Evolutionary conservation across 2,888 invertebrate species (phyloP), one percentile per base, ranked within the genome.

Genomic region (Zeuzera pyrina): DNA sequence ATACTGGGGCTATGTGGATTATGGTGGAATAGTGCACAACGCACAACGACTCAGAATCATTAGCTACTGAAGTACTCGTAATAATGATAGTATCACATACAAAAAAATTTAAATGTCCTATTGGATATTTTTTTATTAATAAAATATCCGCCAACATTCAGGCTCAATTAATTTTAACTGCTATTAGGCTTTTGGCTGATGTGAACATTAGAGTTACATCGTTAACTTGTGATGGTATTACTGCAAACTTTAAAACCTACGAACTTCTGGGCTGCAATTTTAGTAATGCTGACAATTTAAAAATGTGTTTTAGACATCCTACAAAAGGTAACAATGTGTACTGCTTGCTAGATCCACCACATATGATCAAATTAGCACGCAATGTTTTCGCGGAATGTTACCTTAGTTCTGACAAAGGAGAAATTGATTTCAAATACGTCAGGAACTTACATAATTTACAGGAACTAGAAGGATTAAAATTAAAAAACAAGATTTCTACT

Each of bases 41-140:
- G 32, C n/a, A n/a, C n/a, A n/a, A n/a, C n/a, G n/a, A n/a, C n/a
- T n/a, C n/a, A n/a, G n/a, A 35, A 3, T 2, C 27, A n/a, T 8
- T 8, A 19, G 19, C 8, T 19, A n/a, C n/a, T n/a, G n/a, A n/a
- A n/a, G n/a, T n/a, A n/a, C 29, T 46, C 22, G 43, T 47, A 8
- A 41, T 49, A 24, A 39, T 39, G 33, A 47, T 45, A 24, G 38
- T 38, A 3, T 39, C 43, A 11, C 29, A 28, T 10, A 38, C 30
- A 29, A 24, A 21, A 27, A 41, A 34, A 24, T 37, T 45, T 30
- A 40, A 42, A 38, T 41, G 39, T 28, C 44, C 45, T 8, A 43
- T 49, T 15, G 47, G 36, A 21, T 49, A 49, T 36, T 45, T 44
- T 41, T 41, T 42, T 7, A 41, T 34, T 12, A 24, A 36, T 31